Percentiles rank a stretch among this genome's conserved stretches.
Conservation (phyloP, 2,888 invertebrate species). For the Panzeria rudis region DNA sequence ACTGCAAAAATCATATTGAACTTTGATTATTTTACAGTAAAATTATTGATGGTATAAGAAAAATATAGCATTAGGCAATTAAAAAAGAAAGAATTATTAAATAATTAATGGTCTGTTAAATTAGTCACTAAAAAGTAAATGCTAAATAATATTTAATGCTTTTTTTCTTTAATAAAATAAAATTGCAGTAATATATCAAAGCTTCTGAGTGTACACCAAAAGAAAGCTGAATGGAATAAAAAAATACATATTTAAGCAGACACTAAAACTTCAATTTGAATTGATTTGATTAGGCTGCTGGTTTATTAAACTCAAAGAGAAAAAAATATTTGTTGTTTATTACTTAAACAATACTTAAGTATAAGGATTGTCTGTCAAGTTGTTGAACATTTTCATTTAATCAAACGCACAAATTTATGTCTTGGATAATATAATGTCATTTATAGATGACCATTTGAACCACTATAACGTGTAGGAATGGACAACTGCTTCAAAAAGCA, state of each 20-base stretch:
- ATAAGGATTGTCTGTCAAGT: constrained; percentile 15
- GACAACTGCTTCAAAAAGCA: not conserved
- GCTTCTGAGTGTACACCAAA: too few relatives aligned
- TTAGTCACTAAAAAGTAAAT: not conserved
- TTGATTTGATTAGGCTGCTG: too few relatives aligned
- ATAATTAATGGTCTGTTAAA: not conserved
- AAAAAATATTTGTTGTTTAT: not conserved
- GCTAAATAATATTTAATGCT: too few relatives aligned
- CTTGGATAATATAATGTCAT: constrained; percentile 2
- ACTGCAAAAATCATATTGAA: too few relatives aligned
- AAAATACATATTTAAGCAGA: too few relatives aligned
- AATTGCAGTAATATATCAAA: too few relatives aligned
- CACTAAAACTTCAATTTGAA: too few relatives aligned
- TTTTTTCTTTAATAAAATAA: too few relatives aligned
- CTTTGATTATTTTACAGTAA: too few relatives aligned
- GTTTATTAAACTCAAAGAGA: too few relatives aligned
- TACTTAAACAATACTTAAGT: not conserved
- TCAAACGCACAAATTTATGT: constrained; percentile 43
- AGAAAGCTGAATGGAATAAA: too few relatives aligned
- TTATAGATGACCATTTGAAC: constrained; percentile 6
- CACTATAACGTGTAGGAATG: not conserved
- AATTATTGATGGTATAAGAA: too few relatives aligned
- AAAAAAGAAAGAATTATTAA: not conserved
- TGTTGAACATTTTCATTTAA: constrained; percentile 57
- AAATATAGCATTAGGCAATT: not conserved